These are phyloP conservation scores for Vulpes lagopus DNA, from an alignment of 2,113 vertebrate genomes.

Conservation along the genomic window DNA sequence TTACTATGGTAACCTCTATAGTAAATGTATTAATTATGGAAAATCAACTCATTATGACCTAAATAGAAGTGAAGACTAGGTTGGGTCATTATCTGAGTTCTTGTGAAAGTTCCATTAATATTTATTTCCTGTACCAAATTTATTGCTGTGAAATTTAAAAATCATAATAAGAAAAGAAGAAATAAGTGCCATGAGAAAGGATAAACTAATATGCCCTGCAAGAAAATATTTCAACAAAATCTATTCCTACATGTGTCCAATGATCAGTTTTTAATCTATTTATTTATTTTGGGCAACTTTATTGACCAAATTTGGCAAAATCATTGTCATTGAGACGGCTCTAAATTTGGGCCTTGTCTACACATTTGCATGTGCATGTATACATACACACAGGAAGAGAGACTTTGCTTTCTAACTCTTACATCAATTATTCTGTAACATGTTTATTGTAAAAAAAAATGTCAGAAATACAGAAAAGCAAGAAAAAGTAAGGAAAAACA, in stretches of 20 bases:
- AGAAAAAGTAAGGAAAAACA: background rate
- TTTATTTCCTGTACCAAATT: conserved; percentile 53
- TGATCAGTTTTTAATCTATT: background rate
- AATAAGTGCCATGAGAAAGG: background rate
- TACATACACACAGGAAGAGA: background rate
- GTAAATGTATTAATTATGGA: conserved; percentile 37
- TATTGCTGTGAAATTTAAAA: conserved; percentile 58
- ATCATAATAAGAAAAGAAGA: conserved; percentile 37
- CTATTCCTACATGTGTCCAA: background rate
- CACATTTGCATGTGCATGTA: background rate
- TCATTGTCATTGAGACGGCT: background rate
- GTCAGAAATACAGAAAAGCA: background rate
- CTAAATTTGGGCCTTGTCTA: background rate
- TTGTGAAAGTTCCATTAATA: conserved; percentile 38
- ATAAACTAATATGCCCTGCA: background rate
- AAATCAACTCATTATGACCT: conserved; percentile 13
- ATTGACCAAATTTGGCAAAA: background rate
- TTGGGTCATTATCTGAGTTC: background rate
- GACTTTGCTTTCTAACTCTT: background rate
- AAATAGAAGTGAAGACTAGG: background rate
- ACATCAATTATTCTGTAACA: background rate
- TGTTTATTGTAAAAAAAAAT: background rate
- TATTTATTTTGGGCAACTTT: background rate
- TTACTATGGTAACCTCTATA: background rate
- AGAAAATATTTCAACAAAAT: background rate